Percentiles rank a stretch among this genome's conserved stretches.
phyloP scores from a whole-genome alignment of 2,797 vertebrate genomes.

The Acomys russatus region DNA sequence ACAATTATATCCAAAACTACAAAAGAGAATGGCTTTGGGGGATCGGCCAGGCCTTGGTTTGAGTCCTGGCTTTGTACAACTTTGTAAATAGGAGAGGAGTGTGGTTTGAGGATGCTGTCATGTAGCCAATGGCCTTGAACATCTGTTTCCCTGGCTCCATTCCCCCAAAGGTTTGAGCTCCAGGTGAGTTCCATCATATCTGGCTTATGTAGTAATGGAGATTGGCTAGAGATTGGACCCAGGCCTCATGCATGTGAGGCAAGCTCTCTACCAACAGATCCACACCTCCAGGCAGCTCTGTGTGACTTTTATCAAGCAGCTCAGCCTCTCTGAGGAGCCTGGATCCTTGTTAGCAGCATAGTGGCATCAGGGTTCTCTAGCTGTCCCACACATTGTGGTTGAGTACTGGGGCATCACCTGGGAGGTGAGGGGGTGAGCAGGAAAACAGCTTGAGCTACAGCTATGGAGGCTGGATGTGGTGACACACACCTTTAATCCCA shows the following conservation, averaged over 20 bases:
- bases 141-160: background rate
- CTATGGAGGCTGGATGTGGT: background rate
- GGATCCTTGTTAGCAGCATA: background rate
- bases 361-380: background rate
- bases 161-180: background rate
- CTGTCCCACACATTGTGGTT: background rate
- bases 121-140: background rate
- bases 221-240: background rate
- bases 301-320: background rate
- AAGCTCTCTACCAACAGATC: background rate
- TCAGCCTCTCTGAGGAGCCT: background rate
- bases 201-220: background rate
- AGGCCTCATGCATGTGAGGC: background rate
- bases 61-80: background rate
- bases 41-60: background rate
- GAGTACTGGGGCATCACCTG: fast-evolving
- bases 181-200: background rate
- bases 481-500: background rate
- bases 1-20: background rate
- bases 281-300: background rate
- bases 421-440: background rate
- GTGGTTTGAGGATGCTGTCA: background rate
- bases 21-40: background rate
- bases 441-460: background rate
- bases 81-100: background rate